phyloP scores from a whole-genome alignment of 2,113 vertebrate species.

The Monopterus albus region DNA sequence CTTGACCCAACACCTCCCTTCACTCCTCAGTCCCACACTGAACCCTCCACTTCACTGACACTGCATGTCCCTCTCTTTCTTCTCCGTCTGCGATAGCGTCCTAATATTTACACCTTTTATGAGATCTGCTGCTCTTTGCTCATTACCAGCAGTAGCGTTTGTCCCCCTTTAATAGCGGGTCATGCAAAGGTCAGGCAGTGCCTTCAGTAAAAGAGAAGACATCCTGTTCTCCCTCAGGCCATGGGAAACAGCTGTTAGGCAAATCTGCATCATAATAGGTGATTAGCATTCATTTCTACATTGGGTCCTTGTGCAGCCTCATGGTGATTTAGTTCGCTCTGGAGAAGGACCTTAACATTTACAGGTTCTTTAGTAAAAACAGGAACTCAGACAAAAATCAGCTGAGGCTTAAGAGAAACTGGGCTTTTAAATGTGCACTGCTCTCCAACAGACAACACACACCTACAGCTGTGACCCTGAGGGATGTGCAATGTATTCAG shows the following conservation, averaged over 20 bases:
- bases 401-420: no score
- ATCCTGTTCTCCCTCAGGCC: conserved; percentile 58
- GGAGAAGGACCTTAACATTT: neutral
- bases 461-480: conserved; percentile 16
- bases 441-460: neutral
- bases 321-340: neutral
- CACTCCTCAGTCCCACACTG: no score
- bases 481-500: neutral
- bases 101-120: conserved; percentile 55
- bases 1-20: no score
- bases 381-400: neutral
- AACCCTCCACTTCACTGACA: conserved; percentile 1
- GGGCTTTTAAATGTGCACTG: neutral
- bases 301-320: conserved; percentile 14
- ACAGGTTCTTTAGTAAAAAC: neutral
- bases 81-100: neutral
- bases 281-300: conserved; percentile 69
- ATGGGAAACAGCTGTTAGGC: conserved; percentile 50
- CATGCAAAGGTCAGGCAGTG: conserved; percentile 34
- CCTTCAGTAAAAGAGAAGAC: conserved; percentile 50
- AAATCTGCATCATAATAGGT: conserved; percentile 71
- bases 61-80: neutral
- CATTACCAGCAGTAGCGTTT: conserved; percentile 61
- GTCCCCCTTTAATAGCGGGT: conserved; percentile 57
- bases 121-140: conserved; percentile 45